phyloP scores from a whole-genome alignment of 2,888 invertebrate genomes.

The Reticulitermes lucifugus region DNA sequence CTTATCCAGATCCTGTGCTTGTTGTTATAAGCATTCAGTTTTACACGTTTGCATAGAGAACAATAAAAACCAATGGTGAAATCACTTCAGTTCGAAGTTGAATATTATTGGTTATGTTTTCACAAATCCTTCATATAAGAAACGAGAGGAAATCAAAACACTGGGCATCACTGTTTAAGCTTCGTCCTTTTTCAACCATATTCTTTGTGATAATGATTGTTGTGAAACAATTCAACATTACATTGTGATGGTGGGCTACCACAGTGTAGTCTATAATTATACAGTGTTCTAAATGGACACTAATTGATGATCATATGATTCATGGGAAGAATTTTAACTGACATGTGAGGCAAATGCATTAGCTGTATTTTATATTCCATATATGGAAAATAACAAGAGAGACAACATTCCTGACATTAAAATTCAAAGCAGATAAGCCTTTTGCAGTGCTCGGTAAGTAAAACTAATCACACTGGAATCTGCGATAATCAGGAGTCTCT shows the following conservation, averaged over 20 bases:
- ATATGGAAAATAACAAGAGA: not conserved
- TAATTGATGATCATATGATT: not conserved
- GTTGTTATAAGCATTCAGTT: too few species aligned
- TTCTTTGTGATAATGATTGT: not conserved
- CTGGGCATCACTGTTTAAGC: not conserved
- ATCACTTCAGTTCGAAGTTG: too few species aligned
- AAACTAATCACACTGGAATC: constrained; percentile 2
- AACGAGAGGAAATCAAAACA: not conserved
- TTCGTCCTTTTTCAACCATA: not conserved
- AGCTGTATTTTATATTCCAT: not conserved
- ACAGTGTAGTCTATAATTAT: not conserved
- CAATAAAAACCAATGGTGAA: too few species aligned
- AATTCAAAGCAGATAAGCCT: not conserved
- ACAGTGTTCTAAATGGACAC: not conserved
- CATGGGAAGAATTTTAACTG: not conserved
- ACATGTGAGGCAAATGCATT: not conserved
- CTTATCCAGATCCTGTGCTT: too few species aligned
- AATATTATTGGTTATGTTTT: too few species aligned
- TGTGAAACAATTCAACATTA: constrained; percentile 5
- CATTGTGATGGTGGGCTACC: not conserved
- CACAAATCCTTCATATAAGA: too few species aligned
- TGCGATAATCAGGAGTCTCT: not conserved
- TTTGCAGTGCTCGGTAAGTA: not conserved
- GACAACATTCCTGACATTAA: not conserved
- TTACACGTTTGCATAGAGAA: too few species aligned